phyloP scores from a whole-genome alignment of 1,140 invertebrate genomes.

The Riptortus pedestris region DNA sequence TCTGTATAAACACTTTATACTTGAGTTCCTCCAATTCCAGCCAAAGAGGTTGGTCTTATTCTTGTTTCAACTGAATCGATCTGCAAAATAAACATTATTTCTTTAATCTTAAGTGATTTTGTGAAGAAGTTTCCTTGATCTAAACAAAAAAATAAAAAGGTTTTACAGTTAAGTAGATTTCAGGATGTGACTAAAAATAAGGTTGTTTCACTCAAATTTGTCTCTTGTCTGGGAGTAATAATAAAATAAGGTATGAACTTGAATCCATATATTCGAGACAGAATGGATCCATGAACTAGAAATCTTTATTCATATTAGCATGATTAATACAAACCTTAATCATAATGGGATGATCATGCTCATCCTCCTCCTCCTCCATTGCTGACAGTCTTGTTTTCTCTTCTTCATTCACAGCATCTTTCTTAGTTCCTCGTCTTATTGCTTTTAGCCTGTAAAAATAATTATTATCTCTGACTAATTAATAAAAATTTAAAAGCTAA shows the following conservation, averaged over 20 bases:
- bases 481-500: neutral
- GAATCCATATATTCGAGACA: neutral
- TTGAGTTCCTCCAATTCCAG: neutral
- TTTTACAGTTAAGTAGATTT: neutral
- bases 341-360: constrained; percentile 39
- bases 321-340: neutral
- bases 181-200: neutral
- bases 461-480: neutral
- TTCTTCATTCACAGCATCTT: constrained; percentile 46
- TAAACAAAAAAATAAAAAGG: neutral
- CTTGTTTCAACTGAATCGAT: neutral
- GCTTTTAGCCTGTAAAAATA: constrained; percentile 30
- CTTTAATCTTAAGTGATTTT: neutral
- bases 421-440: constrained; percentile 43
- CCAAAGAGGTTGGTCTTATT: neutral
- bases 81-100: neutral
- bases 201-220: neutral
- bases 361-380: constrained; percentile 49
- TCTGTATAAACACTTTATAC: too few species aligned
- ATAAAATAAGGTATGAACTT: neutral
- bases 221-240: neutral
- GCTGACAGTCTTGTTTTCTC: constrained; percentile 45
- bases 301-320: neutral
- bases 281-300: neutral
- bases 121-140: neutral